Evolutionary conservation across 2,113 vertebrate species (phyloP), one percentile per base, ranked within the genome.

Genomic region (Embiotoca jacksoni): DNA sequence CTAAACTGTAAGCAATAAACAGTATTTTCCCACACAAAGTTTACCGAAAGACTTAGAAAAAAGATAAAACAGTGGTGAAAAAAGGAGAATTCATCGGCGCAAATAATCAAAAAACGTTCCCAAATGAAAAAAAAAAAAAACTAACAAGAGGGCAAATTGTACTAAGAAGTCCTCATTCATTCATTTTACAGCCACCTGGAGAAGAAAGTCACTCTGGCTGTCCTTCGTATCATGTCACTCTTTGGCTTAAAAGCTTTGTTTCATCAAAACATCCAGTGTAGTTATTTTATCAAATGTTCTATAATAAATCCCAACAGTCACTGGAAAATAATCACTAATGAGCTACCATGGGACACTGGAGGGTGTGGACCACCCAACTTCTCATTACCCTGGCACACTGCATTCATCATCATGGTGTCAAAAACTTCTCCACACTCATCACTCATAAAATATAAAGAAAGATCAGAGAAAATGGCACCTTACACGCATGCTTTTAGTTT

Each of bases 291-390:
- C 80, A 69, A 41, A 69, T 2, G 7, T 54, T 59, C 41, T n/a
- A 47, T 59, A 65, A 61, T 47, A 72, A 59, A 71, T 3, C 15
- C 16, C 32, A 33, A 73, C 55, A 59, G 54, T 63, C 69, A 68
- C 30, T 59, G 70, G 58, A 78, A 83, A 83, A 88, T 31, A 1
- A 59, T 74, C 55, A 13, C 88, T 88, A 83, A 85, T 84, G 70
- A 90, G 73, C 73, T 37, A 54, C 72, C 78, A 37, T 37, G 82
- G 80, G 85, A 88, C 64, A 14, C 70, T 57, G n/a, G 53, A 82
- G 71, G 78, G 74, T 30, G 79, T 79, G 64, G 77, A 41, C 81
- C 80, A 82, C 83, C 68, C 72, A 5, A 39, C 36, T 3, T 61
- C 75, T 67, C 56, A 47, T 72, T 56, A 69, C 41, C 30, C 32